Evolutionary conservation across 2,888 invertebrate species (phyloP).

Genomic region (Drosophila nigricruria): DNA sequence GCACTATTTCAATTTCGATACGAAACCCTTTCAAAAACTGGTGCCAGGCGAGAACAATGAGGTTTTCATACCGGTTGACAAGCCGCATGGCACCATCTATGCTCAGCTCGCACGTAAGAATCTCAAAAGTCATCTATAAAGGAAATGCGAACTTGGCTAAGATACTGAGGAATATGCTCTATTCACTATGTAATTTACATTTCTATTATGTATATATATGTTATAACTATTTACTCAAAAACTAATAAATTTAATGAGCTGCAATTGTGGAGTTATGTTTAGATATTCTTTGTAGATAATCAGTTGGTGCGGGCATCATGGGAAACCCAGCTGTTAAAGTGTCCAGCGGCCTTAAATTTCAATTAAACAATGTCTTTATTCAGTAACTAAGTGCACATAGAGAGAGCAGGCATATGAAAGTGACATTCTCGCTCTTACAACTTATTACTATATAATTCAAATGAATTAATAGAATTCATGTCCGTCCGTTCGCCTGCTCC

Average conservation of each 20-base stretch:
- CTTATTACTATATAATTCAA: no score
- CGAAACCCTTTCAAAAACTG: constrained; percentile 90
- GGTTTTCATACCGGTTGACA: constrained; percentile 92
- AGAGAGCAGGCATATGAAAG: no score
- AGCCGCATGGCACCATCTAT: constrained; percentile 91
- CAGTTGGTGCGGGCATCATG: no score
- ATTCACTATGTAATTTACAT: background rate
- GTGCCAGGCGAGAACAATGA: constrained; percentile 89
- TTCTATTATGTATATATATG: background rate
- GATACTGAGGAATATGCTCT: background rate
- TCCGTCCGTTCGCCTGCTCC: no score
- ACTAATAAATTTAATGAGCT: background rate
- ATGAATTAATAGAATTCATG: no score
- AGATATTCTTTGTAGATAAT: no score
- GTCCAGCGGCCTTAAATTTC: no score
- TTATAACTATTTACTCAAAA: background rate
- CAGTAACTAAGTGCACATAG: no score
- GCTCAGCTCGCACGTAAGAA: constrained; percentile 88
- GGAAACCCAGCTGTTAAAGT: no score
- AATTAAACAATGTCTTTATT: no score
- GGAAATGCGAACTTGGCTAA: background rate
- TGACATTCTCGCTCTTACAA: no score
- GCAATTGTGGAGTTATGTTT: background rate
- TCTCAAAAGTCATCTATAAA: constrained; percentile 79
- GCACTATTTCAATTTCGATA: constrained; percentile 91